phyloP scores from a whole-genome alignment of 2,113 vertebrate genomes.

The Microtus montanus region DNA sequence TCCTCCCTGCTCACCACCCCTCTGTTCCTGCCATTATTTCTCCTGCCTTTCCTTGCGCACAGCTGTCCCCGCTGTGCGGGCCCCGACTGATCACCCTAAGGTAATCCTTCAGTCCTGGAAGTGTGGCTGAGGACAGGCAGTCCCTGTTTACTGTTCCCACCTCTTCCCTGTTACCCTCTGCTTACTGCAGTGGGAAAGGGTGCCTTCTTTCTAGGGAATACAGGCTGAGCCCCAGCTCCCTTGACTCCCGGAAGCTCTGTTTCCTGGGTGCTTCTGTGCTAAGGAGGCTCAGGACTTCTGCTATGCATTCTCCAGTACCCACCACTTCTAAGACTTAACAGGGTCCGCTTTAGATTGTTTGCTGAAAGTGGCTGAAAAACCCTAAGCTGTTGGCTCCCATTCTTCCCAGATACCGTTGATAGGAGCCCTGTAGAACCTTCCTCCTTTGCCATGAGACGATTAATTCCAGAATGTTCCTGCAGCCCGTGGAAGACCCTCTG shows the following conservation, averaged over 20 bases:
- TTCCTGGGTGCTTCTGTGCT: background rate
- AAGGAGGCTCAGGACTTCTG: background rate
- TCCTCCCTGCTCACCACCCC: background rate
- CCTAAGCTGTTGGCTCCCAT: background rate
- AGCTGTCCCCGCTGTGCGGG: accelerated
- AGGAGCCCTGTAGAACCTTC: background rate
- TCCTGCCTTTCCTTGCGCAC: background rate
- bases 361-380: background rate
- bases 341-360: constrained; percentile 5
- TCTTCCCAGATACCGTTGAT: background rate
- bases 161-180: background rate
- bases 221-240: background rate
- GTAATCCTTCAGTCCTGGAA: background rate
- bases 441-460: background rate
- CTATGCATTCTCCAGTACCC: background rate
- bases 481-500: background rate
- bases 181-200: background rate
- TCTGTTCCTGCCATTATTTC: background rate
- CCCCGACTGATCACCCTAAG: background rate
- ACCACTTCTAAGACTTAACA: background rate
- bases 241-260: background rate
- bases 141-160: background rate
- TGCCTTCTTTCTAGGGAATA: background rate
- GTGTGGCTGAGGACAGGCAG: background rate
- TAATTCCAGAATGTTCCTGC: background rate